Percentiles rank a stretch among this genome's conserved stretches.
These are phyloP conservation scores for Tolypeutes matacus DNA, from an alignment of 2,797 vertebrate species.

Conservation along the genomic window DNA sequence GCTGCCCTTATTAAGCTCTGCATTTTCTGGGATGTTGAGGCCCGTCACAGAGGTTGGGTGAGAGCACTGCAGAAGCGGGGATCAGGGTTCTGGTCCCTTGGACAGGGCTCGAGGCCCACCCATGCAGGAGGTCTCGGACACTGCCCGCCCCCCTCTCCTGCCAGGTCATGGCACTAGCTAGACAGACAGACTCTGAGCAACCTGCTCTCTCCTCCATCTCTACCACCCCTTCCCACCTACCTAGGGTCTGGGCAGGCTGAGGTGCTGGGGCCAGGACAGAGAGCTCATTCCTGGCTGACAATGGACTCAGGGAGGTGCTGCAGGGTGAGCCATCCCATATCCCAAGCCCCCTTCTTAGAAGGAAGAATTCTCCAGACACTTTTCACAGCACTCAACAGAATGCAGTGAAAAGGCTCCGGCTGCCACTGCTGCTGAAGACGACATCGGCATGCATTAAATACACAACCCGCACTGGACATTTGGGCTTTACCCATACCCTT, in stretches of 20 bases:
- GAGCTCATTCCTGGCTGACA: not conserved
- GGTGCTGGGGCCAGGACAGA: not conserved
- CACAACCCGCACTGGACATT: no score
- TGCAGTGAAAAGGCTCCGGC: not conserved
- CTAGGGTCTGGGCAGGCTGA: not conserved
- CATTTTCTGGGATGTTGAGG: not conserved
- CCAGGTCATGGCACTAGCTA: not conserved
- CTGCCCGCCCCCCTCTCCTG: not conserved
- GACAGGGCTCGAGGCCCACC: not conserved
- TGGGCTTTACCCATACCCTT: not conserved
- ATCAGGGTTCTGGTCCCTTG: not conserved
- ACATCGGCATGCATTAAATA: not conserved
- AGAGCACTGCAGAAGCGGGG: not conserved
- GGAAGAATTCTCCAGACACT: not conserved
- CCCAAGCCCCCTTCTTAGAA: not conserved
- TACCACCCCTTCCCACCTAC: not conserved
- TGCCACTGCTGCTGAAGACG: not conserved
- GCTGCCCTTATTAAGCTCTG: not conserved
- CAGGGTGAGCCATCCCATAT: no score
- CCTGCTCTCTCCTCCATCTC: not conserved
- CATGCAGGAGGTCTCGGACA: not conserved
- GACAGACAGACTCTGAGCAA: not conserved
- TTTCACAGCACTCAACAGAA: not conserved
- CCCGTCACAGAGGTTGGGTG: fast-evolving
- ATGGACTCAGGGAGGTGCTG: not conserved